Evolutionary conservation across 1,140 invertebrate species (phyloP), one percentile per base, ranked within the genome.

Genomic region (Drosophila punjabiensis): DNA sequence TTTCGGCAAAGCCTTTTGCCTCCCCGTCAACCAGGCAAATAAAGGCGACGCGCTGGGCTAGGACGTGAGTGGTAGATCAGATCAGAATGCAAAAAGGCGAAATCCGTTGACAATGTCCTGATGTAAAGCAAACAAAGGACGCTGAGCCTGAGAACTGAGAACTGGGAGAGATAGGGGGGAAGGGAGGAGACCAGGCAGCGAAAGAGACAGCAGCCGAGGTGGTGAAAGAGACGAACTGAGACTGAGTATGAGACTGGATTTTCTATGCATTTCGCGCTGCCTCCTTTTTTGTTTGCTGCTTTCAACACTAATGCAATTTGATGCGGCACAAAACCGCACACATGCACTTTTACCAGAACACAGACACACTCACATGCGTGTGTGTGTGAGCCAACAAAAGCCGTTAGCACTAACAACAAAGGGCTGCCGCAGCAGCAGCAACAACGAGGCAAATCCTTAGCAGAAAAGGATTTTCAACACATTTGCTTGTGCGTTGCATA

Each of bases 291-390:
- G 60, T 71, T 80, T 87, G 67, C 62, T 62, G 85, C 78, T 70
- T 81, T 89, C 68, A 81, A 58, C 86, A 82, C 81, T 85, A 89
- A 89, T 89, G 85, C 85, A 89, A 89, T 89, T 89, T 89, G 85
- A 89, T 85, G 86, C 86, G 43, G 37, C 78, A 70, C 84, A 79
- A 85, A 89, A 79, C 78, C 85, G 60, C 84, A 89, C 76, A 78
- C 61, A 81, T 56, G 60, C 65, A 75, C 52, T 64, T 18, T 30
- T 1, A 2, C 30, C 63, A 20, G 39, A 24, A 32, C 24, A 41
- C 39, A 60, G 39, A 32, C 53, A 45, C 37, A 64, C 30, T 28
- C n/a, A 28, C 41, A 18, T 43, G 33, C 6, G 59, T 24, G 47
- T 35, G 32, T 48, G 37, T 61, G 53, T 61, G 65, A 50, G 67